These are phyloP conservation scores for Thamnophis sirtalis DNA, from an alignment of 2,113 vertebrate species.

Conservation along the genomic window DNA sequence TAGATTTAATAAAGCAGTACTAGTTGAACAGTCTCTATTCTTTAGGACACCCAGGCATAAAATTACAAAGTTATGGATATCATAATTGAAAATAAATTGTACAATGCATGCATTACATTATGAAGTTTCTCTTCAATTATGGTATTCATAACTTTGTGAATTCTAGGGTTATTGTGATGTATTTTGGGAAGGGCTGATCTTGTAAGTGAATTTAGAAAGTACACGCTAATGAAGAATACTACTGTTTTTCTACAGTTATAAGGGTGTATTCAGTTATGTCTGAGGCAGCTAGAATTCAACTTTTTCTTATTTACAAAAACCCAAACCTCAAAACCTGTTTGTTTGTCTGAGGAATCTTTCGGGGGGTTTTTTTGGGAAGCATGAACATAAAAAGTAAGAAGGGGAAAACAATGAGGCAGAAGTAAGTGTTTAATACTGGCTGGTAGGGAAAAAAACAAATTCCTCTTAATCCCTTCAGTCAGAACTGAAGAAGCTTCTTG, in stretches of 20 bases:
- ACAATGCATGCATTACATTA: neutral
- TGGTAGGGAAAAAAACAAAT: neutral
- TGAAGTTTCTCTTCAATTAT: neutral
- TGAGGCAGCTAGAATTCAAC: neutral
- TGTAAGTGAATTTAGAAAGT: neutral
- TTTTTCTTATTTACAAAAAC: neutral
- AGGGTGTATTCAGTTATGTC: neutral
- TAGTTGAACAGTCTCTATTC: neutral
- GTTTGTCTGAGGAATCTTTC: neutral
- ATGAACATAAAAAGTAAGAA: neutral
- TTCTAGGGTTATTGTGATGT: neutral
- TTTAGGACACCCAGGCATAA: neutral
- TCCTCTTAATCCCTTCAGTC: neutral
- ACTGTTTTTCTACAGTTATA: too few relatives aligned
- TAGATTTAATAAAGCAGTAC: neutral
- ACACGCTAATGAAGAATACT: neutral
- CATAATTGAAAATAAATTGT: neutral
- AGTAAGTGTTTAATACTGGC: neutral
- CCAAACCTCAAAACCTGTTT: neutral
- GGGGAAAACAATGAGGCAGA: neutral
- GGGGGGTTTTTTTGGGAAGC: too few relatives aligned
- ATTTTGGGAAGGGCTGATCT: neutral
- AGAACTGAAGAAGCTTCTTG: neutral
- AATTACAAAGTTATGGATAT: neutral
- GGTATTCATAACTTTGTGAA: neutral